Evolutionary conservation across 2,888 invertebrate species (phyloP), one percentile per base, ranked within the genome.

Genomic region (Drepanosiphum platanoidis): DNA sequence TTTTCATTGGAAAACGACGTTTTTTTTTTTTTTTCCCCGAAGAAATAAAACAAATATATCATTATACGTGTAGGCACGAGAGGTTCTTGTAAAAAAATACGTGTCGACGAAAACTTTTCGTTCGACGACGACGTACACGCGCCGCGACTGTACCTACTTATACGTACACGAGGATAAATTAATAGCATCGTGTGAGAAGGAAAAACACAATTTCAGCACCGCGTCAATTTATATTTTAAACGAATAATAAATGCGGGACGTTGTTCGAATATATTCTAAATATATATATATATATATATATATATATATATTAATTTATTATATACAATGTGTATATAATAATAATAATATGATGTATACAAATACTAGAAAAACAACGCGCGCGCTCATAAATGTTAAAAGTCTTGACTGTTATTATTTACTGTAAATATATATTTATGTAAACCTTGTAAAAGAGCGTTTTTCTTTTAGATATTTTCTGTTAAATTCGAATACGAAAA

Each of bases 401-500:
- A 58, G 34, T 34, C 61, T 36, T 18, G 61, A 61, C 39, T n/a
- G n/a, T n/a, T n/a, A 30, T 77, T 39, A 64, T 77, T 77, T 77
- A 77, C 39, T 39, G 61, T 39, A 39, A 64, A 58, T 58, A 27
- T 75, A 32, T n/a, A 13, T 34, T 34, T n/a, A 75, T 32, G 8
- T 4, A 72, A 15, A 78, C 78, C 64, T 64, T 42, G 30, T 78
- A 42, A 64, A 78, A 78, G 64, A 30, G 39, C 39, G 32, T 42
- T 78, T 64, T 64, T 42, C 39, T 58, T 78, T 39, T 18, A 22
- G 78, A 78, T 78, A 78, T 64, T 78, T 64, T 64, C 64, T 30
- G 78, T 78, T 64, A 64, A 42, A 42, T 64, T 78, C 64, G 11
- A 64, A 39, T 30, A 32, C 22, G 22, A 58, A 81, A 70, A 71